phyloP scores from a whole-genome alignment of 2,888 invertebrate species.

The Mantis religiosa region DNA sequence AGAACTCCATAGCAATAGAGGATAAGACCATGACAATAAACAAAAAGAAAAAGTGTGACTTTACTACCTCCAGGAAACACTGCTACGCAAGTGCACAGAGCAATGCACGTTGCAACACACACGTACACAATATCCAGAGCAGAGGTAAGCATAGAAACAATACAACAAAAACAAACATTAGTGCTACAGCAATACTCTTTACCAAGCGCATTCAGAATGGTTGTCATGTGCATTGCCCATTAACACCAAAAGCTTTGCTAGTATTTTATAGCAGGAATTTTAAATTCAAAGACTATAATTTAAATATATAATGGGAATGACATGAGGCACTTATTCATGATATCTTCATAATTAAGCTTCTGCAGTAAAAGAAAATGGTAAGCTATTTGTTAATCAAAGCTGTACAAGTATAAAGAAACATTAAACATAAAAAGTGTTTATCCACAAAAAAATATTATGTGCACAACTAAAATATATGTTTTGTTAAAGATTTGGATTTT shows the following conservation, averaged over 20 bases:
- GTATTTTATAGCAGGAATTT: background rate
- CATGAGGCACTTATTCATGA: background rate
- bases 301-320: background rate
- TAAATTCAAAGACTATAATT: background rate
- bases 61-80: conserved; percentile 39
- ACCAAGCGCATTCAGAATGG: background rate
- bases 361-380: background rate
- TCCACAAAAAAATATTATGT: background rate
- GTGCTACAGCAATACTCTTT: background rate
- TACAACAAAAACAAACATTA: conserved; percentile 28
- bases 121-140: conserved; percentile 25
- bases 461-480: background rate
- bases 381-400: background rate
- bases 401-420: background rate
- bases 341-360: background rate
- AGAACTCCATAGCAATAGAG: background rate
- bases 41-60: conserved; percentile 19
- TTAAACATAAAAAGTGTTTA: background rate
- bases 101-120: conserved; percentile 13
- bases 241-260: background rate
- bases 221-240: background rate
- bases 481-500: background rate
- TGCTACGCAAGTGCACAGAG: conserved; percentile 36
- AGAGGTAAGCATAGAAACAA: conserved; percentile 32
- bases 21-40: conserved; percentile 4